Evolutionary conservation across 2,888 invertebrate genomes (phyloP).

Genomic region (Synergus laeviventris): DNA sequence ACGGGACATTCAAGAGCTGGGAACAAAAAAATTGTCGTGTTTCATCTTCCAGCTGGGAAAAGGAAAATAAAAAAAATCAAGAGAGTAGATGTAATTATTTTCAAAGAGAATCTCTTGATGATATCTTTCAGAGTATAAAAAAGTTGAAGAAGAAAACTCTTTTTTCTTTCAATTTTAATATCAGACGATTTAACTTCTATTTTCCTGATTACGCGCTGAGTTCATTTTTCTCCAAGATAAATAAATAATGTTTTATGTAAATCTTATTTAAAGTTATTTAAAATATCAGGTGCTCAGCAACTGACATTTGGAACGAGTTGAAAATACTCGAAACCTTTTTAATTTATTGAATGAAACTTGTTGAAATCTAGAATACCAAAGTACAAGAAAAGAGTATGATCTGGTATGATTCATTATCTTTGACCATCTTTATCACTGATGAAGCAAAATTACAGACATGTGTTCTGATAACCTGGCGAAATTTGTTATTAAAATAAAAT

Average conservation of each 20-base stretch:
- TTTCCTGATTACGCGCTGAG: too few relatives aligned
- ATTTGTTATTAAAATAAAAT: neutral
- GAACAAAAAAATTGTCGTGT: constrained; percentile 18
- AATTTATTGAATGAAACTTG: neutral
- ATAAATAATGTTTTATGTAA: neutral
- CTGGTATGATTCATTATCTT: neutral
- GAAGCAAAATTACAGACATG: neutral
- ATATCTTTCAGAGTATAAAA: neutral
- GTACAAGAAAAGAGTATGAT: neutral
- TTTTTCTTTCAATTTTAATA: neutral
- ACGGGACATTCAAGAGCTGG: constrained; percentile 30
- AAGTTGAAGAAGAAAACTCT: neutral
- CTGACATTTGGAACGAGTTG: constrained; percentile 20
- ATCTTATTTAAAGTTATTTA: constrained; percentile 11
- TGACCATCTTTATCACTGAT: neutral
- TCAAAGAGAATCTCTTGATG: neutral
- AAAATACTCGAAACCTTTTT: neutral
- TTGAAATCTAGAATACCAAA: neutral
- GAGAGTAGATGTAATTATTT: neutral
- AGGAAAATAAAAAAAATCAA: neutral
- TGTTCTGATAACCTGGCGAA: neutral
- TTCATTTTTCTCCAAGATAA: too few relatives aligned
- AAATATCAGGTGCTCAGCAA: constrained; percentile 24
- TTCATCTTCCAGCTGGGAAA: constrained; percentile 8
- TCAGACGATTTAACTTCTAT: too few relatives aligned